Conservation (phyloP, 2,113 vertebrate genomes). For the Strigops habroptila region DNA sequence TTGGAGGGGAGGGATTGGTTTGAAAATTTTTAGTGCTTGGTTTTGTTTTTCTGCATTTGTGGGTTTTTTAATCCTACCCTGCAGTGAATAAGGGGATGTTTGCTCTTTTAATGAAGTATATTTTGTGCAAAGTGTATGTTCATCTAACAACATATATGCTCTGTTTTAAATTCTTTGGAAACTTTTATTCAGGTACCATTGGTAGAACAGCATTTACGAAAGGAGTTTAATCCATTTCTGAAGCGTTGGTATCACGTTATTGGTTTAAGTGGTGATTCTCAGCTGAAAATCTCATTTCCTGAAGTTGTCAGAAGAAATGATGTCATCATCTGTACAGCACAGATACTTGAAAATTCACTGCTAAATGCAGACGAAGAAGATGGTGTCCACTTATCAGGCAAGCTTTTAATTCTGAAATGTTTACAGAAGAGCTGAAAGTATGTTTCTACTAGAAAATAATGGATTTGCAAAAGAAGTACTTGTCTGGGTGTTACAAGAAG, state of each 20-base stretch:
- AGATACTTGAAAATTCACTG: slow-evolving; percentile 93
- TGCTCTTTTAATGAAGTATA: neutral
- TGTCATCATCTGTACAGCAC: slow-evolving; percentile 94
- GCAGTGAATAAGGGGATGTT: neutral
- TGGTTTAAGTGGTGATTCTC: slow-evolving; percentile 86
- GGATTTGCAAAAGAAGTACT: neutral
- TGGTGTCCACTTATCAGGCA: slow-evolving; percentile 86
- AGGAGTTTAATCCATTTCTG: slow-evolving; percentile 85
- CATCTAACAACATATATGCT: neutral
- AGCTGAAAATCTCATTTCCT: slow-evolving; percentile 92
- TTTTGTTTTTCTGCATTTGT: neutral
- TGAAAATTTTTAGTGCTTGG: neutral
- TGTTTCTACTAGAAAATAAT: neutral
- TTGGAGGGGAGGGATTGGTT: neutral
- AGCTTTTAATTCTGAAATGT: neutral
- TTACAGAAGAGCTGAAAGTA: neutral
- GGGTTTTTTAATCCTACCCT: neutral
- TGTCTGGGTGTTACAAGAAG: neutral
- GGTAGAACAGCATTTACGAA: slow-evolving; percentile 87
- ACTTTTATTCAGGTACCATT: slow-evolving; percentile 82
- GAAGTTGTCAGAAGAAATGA: slow-evolving; percentile 82
- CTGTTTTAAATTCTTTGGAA: neutral
- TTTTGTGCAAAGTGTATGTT: neutral
- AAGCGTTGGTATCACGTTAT: slow-evolving; percentile 80
- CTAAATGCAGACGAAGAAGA: slow-evolving; percentile 74